A percentile compares a stretch with the other conserved stretches of the same genome.
Evolutionary conservation across 1,140 invertebrate genomes (phyloP).

Genomic region (Calosoma granatense): DNA sequence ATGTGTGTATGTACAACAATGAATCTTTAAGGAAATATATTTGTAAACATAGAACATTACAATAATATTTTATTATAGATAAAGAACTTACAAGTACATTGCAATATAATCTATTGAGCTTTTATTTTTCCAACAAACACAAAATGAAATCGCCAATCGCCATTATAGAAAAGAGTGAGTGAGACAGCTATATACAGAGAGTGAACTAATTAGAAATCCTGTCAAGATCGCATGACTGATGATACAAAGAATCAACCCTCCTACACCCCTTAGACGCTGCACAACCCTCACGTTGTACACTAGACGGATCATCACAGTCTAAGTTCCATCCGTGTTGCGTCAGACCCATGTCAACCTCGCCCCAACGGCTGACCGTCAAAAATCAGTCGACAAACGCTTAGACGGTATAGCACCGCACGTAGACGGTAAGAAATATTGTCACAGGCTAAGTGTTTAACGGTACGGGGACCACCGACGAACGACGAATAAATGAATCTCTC

Average conservation of each 20-base stretch:
- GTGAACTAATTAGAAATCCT: constrained; percentile 19
- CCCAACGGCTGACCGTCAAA: constrained; percentile 14
- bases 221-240: constrained; percentile 17
- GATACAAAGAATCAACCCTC: constrained; percentile 13
- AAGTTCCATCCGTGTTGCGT: constrained; percentile 11
- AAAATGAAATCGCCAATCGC: constrained; percentile 11
- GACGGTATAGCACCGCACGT: too few species aligned
- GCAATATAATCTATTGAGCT: too few species aligned
- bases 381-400: constrained; percentile 9
- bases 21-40: too few species aligned
- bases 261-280: not conserved
- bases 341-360: constrained; percentile 17
- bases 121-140: not conserved
- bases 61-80: too few species aligned
- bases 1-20: too few species aligned
- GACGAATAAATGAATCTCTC: constrained; percentile 14
- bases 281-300: not conserved
- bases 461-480: constrained; percentile 14
- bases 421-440: too few species aligned
- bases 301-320: constrained; percentile 15
- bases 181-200: too few species aligned
- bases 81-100: too few species aligned
- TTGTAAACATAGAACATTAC: too few species aligned
- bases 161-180: too few species aligned
- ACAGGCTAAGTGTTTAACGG: constrained; percentile 13